phyloP scores from a whole-genome alignment of 2,888 invertebrate genomes.

The Lamellibrachia columna region DNA sequence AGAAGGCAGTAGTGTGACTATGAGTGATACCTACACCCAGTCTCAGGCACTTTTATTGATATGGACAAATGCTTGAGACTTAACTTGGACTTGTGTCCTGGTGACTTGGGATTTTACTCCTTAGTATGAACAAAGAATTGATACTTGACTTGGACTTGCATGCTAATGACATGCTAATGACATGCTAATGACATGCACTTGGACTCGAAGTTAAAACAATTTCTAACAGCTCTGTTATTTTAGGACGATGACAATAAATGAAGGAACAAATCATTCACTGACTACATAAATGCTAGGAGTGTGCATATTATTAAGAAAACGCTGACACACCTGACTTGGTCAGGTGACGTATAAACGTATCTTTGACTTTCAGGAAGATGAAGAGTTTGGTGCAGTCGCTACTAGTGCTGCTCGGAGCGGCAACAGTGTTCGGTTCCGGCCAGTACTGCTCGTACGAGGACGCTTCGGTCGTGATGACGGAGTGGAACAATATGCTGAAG shows the following conservation, averaged over 20 bases:
- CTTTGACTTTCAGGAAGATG: neutral
- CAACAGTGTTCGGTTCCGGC: neutral
- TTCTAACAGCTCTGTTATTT: neutral
- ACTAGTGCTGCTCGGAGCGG: neutral
- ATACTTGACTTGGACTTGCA: no score
- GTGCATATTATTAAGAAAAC: neutral
- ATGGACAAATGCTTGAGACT: no score
- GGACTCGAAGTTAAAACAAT: no score
- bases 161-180: no score
- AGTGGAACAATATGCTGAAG: neutral
- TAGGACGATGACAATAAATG: neutral
- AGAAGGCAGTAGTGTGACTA: no score
- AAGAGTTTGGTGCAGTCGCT: neutral
- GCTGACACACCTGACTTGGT: neutral
- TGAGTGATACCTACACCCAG: no score
- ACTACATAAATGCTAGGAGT: neutral
- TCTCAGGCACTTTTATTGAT: no score
- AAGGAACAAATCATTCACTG: neutral
- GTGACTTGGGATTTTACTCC: no score
- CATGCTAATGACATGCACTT: no score
- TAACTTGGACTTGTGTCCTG: no score
- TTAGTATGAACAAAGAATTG: no score
- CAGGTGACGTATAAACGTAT: neutral
- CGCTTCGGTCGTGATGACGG: neutral
- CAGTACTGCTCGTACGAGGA: constrained; percentile 11